Conservation (phyloP, 2,888 invertebrate genomes). For the Crocallis elinguaria region DNA sequence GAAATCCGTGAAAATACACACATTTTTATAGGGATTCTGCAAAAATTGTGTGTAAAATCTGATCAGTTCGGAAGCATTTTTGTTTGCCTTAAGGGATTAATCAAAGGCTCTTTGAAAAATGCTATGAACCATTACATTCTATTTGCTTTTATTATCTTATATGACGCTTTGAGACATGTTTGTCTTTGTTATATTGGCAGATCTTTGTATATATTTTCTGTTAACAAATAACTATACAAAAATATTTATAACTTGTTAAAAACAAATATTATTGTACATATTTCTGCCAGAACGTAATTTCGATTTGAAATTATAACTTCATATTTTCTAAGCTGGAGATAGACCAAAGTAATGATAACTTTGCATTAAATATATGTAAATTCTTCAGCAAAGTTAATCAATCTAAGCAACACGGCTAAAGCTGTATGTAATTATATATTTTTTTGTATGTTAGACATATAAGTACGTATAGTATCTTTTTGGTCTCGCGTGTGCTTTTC, state of each 20-base stretch:
- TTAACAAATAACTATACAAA: slow-evolving; percentile 48
- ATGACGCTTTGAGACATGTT: slow-evolving; percentile 61
- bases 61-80: slow-evolving; percentile 65
- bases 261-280: slow-evolving; percentile 41
- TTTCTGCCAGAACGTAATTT: slow-evolving; percentile 37
- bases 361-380: slow-evolving; percentile 69
- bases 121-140: slow-evolving; percentile 49
- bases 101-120: slow-evolving; percentile 77
- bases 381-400: slow-evolving; percentile 74
- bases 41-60: slow-evolving; percentile 76
- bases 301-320: slow-evolving; percentile 43
- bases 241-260: slow-evolving; percentile 43
- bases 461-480: slow-evolving; percentile 41
- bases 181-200: slow-evolving; percentile 75
- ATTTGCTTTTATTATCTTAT: neutral
- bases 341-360: slow-evolving; percentile 87
- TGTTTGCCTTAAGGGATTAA: slow-evolving; percentile 68
- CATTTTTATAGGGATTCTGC: slow-evolving; percentile 79
- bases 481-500: slow-evolving; percentile 52
- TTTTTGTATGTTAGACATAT: slow-evolving; percentile 55
- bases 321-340: slow-evolving; percentile 86
- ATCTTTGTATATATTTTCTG: slow-evolving; percentile 79
- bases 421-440: slow-evolving; percentile 61
- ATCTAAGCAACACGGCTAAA: slow-evolving; percentile 63
- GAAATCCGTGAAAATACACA: slow-evolving; percentile 57